These are phyloP conservation scores for Amazona guildingii DNA, from an alignment of 2,113 vertebrate species.

Conservation along the genomic window DNA sequence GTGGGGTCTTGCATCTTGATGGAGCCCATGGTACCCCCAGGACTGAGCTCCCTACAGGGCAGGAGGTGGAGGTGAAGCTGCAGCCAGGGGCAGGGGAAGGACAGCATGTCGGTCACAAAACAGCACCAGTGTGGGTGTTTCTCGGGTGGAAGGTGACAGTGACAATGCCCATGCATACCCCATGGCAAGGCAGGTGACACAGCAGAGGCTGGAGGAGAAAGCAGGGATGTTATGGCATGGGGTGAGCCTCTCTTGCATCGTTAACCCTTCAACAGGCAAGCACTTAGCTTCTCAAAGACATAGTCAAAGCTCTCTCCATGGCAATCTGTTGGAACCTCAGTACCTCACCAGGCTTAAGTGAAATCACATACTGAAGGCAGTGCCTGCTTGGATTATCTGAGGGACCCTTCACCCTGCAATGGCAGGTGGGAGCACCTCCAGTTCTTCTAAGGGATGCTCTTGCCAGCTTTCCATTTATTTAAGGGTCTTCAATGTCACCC, in stretches of 20 bases:
- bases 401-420: background rate
- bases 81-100: background rate
- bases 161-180: too few species aligned
- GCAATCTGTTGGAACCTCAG: background rate
- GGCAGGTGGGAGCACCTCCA: background rate
- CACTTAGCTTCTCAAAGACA: background rate
- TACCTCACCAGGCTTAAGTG: background rate
- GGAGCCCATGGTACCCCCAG: background rate
- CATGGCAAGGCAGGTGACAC: background rate
- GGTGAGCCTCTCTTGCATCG: background rate
- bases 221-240: fast-evolving
- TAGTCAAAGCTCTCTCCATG: too few species aligned
- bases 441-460: background rate
- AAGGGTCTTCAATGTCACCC: background rate
- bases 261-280: background rate
- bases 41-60: background rate
- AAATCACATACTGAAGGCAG: background rate
- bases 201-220: background rate
- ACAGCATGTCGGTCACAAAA: background rate
- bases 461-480: background rate
- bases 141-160: background rate
- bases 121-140: background rate
- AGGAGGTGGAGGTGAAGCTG: background rate
- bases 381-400: background rate
- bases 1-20: background rate